These are phyloP conservation scores for Apomyelois bistriatella DNA, from an alignment of 2,888 invertebrate genomes.

Conservation along the genomic window DNA sequence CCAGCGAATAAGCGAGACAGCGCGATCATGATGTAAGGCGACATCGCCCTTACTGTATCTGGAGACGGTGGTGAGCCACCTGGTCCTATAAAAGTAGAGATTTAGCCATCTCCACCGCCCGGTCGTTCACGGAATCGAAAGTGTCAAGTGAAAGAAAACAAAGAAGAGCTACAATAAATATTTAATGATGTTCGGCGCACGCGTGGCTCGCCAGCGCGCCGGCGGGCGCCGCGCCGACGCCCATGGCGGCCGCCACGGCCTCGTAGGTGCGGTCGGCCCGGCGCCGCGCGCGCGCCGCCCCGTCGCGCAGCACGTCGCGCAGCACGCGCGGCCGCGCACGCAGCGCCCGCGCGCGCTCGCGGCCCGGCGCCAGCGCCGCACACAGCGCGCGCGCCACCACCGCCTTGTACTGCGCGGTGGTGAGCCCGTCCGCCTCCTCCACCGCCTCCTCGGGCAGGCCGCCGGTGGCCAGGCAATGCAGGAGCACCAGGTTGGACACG, in stretches of 20 bases:
- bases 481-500: constrained; percentile 92
- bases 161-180: neutral
- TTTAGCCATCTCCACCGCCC: too few species aligned
- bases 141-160: neutral
- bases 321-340: constrained; percentile 80
- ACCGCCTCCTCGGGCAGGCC: constrained; percentile 84
- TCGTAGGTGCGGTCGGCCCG: constrained; percentile 83
- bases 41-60: too few species aligned
- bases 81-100: too few species aligned
- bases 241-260: constrained; percentile 82
- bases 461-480: constrained; percentile 88
- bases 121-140: too few species aligned
- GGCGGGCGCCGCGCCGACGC: constrained; percentile 66
- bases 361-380: constrained; percentile 35
- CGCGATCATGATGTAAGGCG: too few species aligned
- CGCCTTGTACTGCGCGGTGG: constrained; percentile 85
- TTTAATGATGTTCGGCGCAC: too few species aligned
- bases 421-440: constrained; percentile 81
- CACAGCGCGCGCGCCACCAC: constrained; percentile 44
- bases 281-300: constrained; percentile 81
- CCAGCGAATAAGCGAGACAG: too few species aligned
- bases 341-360: constrained; percentile 61
- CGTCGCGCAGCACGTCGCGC: constrained; percentile 80
- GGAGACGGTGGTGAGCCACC: too few species aligned
- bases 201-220: too few species aligned